These are phyloP conservation scores for Sporophila hypoxantha DNA, from an alignment of 2,113 vertebrate species.

Conservation along the genomic window DNA sequence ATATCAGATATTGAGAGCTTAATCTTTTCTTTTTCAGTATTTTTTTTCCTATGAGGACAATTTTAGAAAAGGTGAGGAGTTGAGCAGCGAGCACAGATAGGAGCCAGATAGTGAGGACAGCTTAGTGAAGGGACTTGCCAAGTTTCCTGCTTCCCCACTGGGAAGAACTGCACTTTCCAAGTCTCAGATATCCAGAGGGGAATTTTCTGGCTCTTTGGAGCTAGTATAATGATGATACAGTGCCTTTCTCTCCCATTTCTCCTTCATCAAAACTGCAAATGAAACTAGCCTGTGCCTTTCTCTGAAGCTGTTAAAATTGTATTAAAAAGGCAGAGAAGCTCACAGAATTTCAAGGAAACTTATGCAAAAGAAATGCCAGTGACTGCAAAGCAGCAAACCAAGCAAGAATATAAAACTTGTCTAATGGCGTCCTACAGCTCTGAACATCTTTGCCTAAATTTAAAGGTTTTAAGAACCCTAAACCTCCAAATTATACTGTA, in stretches of 20 bases:
- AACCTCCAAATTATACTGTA: background rate
- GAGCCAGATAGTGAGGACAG: background rate
- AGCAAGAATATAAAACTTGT: background rate
- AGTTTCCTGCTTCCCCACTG: background rate
- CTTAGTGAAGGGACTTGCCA: background rate
- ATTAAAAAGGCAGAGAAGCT: background rate
- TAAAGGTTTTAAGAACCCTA: background rate
- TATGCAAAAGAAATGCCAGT: background rate
- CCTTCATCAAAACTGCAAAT: background rate
- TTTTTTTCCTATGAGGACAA: background rate
- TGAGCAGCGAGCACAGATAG: background rate
- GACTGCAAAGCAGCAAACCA: background rate
- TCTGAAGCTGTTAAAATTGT: background rate
- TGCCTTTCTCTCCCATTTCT: background rate
- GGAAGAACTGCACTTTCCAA: background rate
- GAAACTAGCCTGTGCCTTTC: background rate
- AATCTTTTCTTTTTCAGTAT: background rate
- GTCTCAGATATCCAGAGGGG: background rate
- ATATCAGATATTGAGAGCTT: background rate
- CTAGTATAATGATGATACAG: background rate
- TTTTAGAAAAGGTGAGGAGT: background rate
- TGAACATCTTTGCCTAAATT: background rate
- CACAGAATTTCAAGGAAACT: background rate
- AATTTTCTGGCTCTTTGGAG: constrained; percentile 13
- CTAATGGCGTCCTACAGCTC: background rate